Evolutionary conservation across 92 coral and sea anemone genomes (phyloP).

Genomic region (Meandrina meandrites): DNA sequence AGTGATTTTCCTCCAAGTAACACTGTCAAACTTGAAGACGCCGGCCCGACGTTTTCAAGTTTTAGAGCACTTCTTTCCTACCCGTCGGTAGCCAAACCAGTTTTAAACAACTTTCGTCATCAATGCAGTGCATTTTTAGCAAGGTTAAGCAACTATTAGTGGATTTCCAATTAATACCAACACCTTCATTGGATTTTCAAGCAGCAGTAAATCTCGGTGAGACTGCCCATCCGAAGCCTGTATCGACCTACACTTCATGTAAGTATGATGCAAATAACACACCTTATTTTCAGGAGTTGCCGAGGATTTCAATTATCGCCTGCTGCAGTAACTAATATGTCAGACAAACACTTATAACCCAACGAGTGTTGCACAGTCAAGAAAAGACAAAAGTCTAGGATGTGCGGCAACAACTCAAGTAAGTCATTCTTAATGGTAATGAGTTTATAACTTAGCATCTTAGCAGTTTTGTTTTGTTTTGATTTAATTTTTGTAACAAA

Average conservation of each 20-base stretch:
- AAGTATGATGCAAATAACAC: not conserved
- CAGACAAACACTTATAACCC: not conserved
- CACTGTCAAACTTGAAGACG: no score
- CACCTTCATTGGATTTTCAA: no score
- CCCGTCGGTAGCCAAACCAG: no score
- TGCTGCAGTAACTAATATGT: not conserved
- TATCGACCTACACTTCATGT: not conserved
- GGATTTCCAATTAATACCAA: no score
- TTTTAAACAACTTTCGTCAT: no score
- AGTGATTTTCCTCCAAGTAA: no score
- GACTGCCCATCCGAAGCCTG: no score
- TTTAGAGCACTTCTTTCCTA: no score
- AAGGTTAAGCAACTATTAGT: no score
- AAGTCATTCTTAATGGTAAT: not conserved
- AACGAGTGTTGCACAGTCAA: not conserved
- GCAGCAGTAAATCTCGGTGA: no score
- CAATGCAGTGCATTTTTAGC: no score
- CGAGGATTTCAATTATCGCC: not conserved
- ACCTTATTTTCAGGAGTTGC: not conserved
- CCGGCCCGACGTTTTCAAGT: no score
- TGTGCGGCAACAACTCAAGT: not conserved
- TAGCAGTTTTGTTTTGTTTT: not conserved
- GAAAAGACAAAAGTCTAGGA: constrained; percentile 8
- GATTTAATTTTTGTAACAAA: not conserved
- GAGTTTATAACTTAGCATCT: not conserved